phyloP scores from a whole-genome alignment of 2,888 invertebrate species.

The Heteromyza rotundicornis region DNA sequence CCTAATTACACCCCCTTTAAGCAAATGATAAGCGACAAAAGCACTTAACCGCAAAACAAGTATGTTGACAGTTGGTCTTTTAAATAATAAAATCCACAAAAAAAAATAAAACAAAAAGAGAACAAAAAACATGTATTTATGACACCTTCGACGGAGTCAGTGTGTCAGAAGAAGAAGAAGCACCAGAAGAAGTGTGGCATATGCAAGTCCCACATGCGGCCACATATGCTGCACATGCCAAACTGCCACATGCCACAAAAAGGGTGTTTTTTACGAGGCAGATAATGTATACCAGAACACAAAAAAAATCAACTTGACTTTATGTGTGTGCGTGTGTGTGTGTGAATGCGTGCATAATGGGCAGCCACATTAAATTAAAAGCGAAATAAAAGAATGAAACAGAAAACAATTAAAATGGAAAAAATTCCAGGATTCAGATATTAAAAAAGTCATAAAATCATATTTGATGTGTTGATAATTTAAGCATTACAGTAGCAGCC shows the following conservation, averaged over 20 bases:
- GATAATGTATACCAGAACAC: neutral
- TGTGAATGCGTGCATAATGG: neutral
- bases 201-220: neutral
- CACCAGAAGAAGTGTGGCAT: neutral
- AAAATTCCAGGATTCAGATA: neutral
- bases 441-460: conserved; percentile 3
- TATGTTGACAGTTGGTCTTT: neutral
- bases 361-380: neutral
- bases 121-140: neutral
- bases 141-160: neutral
- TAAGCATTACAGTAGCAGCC: neutral
- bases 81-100: neutral
- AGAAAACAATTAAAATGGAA: conserved; percentile 2
- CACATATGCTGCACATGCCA: neutral
- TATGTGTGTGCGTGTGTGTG: too few relatives aligned
- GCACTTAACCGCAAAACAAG: too few relatives aligned
- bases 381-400: neutral
- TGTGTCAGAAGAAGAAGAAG: neutral
- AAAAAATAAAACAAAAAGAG: too few relatives aligned
- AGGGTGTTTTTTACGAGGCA: neutral
- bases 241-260: conserved; percentile 1
- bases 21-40: too few relatives aligned
- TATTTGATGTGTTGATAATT: neutral
- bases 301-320: too few relatives aligned
- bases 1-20: too few relatives aligned